A percentile compares a stretch with the other conserved stretches of the same genome.
These are phyloP conservation scores for Myanophis thanlyinensis DNA, from an alignment of 2,113 vertebrate genomes.

Conservation along the genomic window DNA sequence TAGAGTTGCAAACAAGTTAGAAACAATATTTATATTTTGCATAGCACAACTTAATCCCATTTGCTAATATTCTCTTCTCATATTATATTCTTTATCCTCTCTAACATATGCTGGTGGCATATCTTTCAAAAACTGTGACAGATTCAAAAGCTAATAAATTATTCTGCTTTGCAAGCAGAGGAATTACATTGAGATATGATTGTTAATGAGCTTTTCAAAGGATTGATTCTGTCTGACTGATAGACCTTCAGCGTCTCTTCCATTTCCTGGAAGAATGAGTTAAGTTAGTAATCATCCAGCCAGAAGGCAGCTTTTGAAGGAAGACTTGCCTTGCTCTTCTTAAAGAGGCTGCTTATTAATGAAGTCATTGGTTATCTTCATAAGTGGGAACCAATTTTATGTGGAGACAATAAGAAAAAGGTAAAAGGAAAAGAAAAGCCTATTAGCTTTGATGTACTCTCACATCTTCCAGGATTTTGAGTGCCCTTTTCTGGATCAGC, in stretches of 20 bases:
- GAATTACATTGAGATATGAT: not conserved
- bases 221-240: slow-evolving; percentile 25
- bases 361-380: slow-evolving; percentile 47
- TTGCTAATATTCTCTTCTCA: not conserved
- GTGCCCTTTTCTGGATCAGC: not conserved
- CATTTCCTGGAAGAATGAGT: slow-evolving; percentile 55
- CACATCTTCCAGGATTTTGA: slow-evolving; percentile 14
- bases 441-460: slow-evolving; percentile 50
- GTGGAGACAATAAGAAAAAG: not conserved
- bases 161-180: slow-evolving; percentile 3
- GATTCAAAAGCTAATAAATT: slow-evolving; percentile 16
- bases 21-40: slow-evolving; percentile 17
- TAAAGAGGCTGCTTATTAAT: slow-evolving; percentile 47
- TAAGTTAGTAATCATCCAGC: slow-evolving; percentile 54
- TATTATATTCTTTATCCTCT: not conserved
- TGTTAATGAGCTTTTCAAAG: slow-evolving; percentile 32
- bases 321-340: slow-evolving; percentile 43
- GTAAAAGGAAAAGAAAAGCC: slow-evolving; percentile 49
- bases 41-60: not conserved
- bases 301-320: slow-evolving; percentile 46
- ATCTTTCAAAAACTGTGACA: slow-evolving; percentile 8
- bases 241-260: slow-evolving; percentile 45
- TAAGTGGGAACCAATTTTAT: slow-evolving; percentile 34
- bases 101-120: not conserved
- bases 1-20: slow-evolving; percentile 2